phyloP scores from a whole-genome alignment of 1,140 invertebrate species.

The Danaus melanippus region DNA sequence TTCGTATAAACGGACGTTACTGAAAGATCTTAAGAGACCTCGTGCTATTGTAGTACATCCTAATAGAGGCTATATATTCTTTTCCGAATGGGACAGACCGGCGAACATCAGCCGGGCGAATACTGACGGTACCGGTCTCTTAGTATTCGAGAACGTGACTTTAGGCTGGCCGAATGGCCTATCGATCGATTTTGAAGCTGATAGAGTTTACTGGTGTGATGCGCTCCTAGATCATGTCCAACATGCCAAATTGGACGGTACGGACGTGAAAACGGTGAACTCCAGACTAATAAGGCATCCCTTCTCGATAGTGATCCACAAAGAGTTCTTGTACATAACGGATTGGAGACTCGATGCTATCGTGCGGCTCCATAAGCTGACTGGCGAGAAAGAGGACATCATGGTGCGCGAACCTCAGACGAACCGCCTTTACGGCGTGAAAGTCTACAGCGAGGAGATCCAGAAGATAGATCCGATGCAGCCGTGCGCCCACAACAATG shows the following conservation, averaged over 20 bases:
- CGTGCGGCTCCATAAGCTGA: constrained; percentile 90
- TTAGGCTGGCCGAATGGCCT: constrained; percentile 97
- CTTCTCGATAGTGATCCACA: constrained; percentile 95
- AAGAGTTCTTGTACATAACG: constrained; percentile 97
- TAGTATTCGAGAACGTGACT: constrained; percentile 93
- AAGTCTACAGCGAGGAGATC: constrained; percentile 87
- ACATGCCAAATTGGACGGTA: constrained; percentile 94
- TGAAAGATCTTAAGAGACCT: constrained; percentile 92
- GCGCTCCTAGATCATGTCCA: constrained; percentile 96
- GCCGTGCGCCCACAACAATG: constrained; percentile 88
- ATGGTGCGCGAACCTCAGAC: constrained; percentile 91
- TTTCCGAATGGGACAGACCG: constrained; percentile 96
- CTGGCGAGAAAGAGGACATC: constrained; percentile 88
- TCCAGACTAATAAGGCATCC: constrained; percentile 93
- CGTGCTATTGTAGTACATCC: constrained; percentile 97
- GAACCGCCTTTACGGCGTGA: constrained; percentile 92
- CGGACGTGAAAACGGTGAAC: constrained; percentile 92
- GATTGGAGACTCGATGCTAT: constrained; percentile 98
- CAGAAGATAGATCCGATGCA: constrained; percentile 83
- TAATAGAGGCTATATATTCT: constrained; percentile 94
- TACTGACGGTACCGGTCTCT: constrained; percentile 87
- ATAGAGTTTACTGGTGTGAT: constrained; percentile 96
- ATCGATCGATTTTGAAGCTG: constrained; percentile 90
- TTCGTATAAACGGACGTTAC: constrained; percentile 85
- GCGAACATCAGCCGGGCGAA: constrained; percentile 94